phyloP scores from a whole-genome alignment of 2,888 invertebrate genomes.

The Xestia ashworthii region DNA sequence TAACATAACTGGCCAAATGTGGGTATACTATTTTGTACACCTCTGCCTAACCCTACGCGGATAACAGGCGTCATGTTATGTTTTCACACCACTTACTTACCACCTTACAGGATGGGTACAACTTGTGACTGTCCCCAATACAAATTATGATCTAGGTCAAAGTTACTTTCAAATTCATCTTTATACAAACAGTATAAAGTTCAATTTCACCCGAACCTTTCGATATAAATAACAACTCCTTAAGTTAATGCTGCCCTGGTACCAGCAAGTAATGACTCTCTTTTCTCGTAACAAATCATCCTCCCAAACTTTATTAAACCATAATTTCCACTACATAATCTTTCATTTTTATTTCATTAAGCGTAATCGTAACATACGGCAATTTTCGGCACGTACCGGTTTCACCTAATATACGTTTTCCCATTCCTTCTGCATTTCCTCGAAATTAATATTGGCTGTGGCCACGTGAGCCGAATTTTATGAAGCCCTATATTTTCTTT shows the following conservation, averaged over 20 bases:
- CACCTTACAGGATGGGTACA: neutral
- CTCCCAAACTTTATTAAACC: conserved; percentile 44
- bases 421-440: conserved; percentile 73
- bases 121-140: neutral
- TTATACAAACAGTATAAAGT: neutral
- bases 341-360: conserved; percentile 68
- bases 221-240: neutral
- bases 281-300: conserved; percentile 36
- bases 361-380: conserved; percentile 62
- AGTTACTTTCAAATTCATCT: neutral
- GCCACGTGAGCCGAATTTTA: conserved; percentile 71
- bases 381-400: conserved; percentile 62
- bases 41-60: too few relatives aligned
- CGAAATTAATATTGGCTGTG: conserved; percentile 73
- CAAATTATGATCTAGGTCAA: too few relatives aligned
- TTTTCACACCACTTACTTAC: neutral
- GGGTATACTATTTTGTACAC: too few relatives aligned
- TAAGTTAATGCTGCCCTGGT: neutral
- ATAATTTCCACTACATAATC: conserved; percentile 56
- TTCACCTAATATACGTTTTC: conserved; percentile 62
- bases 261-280: neutral
- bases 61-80: too few relatives aligned
- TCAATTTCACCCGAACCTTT: neutral
- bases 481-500: conserved; percentile 59
- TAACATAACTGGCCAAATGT: too few relatives aligned